phyloP scores from a whole-genome alignment of 2,888 invertebrate genomes.

The Chalcis sispes region DNA sequence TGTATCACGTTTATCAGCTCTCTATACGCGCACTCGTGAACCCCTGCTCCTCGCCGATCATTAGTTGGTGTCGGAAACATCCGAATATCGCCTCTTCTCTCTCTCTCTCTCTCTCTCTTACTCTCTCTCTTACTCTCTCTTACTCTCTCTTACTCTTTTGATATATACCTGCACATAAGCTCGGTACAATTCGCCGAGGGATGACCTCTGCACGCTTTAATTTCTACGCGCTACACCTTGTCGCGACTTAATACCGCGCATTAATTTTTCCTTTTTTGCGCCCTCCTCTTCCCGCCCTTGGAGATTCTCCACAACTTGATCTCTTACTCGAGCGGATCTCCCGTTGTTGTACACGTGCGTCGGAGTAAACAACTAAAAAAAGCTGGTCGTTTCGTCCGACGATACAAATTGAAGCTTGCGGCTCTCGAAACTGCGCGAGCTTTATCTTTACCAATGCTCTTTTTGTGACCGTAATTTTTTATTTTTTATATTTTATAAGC shows the following conservation, averaged over 20 bases:
- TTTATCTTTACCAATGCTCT: background rate
- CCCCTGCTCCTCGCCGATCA: slow-evolving; percentile 20
- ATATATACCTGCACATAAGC: background rate
- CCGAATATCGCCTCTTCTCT: background rate
- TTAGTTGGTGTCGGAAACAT: slow-evolving; percentile 37
- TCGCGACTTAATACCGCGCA: slow-evolving; percentile 46
- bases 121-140: background rate
- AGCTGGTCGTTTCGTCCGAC: background rate
- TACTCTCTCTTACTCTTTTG: background rate
- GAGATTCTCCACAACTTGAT: slow-evolving; percentile 23
- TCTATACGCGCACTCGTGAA: slow-evolving; percentile 58
- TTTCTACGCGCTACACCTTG: slow-evolving; percentile 10
- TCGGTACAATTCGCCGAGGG: slow-evolving; percentile 1
- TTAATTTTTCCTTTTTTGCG: too few species aligned
- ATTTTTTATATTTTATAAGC: too few species aligned
- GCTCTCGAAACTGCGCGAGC: background rate
- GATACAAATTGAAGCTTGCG: background rate
- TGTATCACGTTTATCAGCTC: slow-evolving; percentile 67
- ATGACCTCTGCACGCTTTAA: slow-evolving; percentile 32
- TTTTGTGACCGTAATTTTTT: too few species aligned
- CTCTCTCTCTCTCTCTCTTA: background rate
- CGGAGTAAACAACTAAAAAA: background rate
- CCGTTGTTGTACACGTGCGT: background rate
- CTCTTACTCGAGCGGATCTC: slow-evolving; percentile 29
- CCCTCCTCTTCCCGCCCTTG: background rate